These are phyloP conservation scores for Protomyctophum bolini DNA, from an alignment of 2,113 vertebrate genomes.

Conservation along the genomic window DNA sequence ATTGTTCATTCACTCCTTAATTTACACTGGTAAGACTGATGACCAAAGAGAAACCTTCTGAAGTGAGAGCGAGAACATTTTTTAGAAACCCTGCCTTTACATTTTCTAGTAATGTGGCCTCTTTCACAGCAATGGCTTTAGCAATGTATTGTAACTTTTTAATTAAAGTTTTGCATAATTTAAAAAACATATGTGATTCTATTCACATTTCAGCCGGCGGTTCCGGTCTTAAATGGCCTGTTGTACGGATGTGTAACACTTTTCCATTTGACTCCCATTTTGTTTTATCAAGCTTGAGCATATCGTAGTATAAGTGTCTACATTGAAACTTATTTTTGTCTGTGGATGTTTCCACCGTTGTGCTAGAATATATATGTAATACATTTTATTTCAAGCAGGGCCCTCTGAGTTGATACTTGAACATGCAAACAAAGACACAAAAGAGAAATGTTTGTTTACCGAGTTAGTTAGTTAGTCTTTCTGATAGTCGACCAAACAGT, in stretches of 20 bases:
- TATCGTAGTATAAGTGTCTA: not conserved
- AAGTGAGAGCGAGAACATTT: not conserved
- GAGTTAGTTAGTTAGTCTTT: constrained; percentile 16
- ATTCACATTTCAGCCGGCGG: not conserved
- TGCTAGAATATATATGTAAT: constrained; percentile 16
- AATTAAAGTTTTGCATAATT: not conserved
- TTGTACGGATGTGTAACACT: not conserved
- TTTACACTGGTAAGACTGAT: constrained; percentile 31
- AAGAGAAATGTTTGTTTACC: constrained; percentile 28
- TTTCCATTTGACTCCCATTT: not conserved
- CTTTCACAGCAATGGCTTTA: not conserved
- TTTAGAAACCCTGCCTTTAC: not conserved
- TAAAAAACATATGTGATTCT: not conserved
- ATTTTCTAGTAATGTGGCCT: not conserved
- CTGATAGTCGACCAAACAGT: not conserved
- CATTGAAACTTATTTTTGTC: not conserved
- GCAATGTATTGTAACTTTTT: not conserved
- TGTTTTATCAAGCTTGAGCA: not conserved
- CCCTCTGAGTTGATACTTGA: constrained; percentile 49
- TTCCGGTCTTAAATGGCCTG: not conserved
- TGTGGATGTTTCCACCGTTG: constrained; percentile 15
- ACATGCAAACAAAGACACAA: constrained; percentile 46
- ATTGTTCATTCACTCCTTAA: constrained; percentile 6
- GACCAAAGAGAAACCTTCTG: constrained; percentile 47
- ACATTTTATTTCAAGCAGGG: constrained; percentile 22